phyloP scores from a whole-genome alignment of 2,888 invertebrate species.

The Phengaris alcon region DNA sequence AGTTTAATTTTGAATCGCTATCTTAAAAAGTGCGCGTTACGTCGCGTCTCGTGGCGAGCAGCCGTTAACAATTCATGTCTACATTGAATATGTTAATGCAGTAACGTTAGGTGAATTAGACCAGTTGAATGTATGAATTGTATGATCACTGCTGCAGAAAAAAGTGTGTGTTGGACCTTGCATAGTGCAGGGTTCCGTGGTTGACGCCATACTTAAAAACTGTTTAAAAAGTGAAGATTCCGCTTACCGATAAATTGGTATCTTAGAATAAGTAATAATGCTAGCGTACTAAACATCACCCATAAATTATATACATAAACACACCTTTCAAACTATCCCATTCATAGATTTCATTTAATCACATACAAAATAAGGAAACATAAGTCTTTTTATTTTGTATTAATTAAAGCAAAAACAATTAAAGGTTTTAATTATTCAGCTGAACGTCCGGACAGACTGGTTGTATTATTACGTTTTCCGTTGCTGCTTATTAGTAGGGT shows the following conservation, averaged over 20 bases:
- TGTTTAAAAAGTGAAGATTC: no score
- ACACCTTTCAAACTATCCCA: no score
- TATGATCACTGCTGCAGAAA: background rate
- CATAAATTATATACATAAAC: no score
- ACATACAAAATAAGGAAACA: constrained; percentile 4
- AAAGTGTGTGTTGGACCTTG: background rate
- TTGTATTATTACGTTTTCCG: constrained; percentile 20
- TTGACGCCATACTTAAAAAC: no score
- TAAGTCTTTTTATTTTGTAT: background rate
- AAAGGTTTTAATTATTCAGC: constrained; percentile 5
- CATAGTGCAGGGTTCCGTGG: background rate
- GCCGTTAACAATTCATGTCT: background rate
- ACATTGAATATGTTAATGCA: background rate
- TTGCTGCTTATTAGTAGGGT: background rate
- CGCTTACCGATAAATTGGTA: no score
- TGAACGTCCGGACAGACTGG: constrained; percentile 10
- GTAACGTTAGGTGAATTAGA: constrained; percentile 3
- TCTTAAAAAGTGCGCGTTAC: no score
- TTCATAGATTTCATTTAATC: background rate
- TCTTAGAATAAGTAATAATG: no score
- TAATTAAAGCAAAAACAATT: constrained; percentile 8
- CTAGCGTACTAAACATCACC: no score
- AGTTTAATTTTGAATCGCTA: no score
- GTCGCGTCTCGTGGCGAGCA: no score
- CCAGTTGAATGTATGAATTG: background rate